Conservation (phyloP, 64 coral and sea anemone species). For the Actinia tenebrosa region DNA sequence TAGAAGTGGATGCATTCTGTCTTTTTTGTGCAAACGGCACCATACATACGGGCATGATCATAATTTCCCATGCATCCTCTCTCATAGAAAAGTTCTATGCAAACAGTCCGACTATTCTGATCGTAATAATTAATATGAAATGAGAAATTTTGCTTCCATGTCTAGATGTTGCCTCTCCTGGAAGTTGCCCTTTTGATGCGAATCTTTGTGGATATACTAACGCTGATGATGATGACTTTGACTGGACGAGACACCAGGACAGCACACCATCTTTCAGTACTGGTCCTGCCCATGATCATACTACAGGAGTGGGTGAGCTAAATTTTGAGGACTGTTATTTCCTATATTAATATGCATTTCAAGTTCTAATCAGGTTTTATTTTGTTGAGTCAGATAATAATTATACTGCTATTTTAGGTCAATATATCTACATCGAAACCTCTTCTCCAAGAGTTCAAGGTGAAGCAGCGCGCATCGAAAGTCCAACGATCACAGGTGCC, state of each 20-base stretch:
- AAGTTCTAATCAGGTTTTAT: too few species aligned
- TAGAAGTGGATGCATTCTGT: too few species aligned
- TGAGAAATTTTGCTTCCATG: too few species aligned
- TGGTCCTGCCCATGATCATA: conserved; percentile 43
- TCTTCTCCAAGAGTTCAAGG: conserved; percentile 18
- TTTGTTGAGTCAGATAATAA: too few species aligned
- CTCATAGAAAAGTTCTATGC: too few species aligned
- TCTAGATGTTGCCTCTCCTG: background rate
- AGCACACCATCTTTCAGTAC: conserved; percentile 22
- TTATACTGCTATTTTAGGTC: background rate
- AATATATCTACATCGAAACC: conserved; percentile 47
- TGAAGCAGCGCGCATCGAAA: conserved; percentile 26
- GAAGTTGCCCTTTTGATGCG: conserved; percentile 1
- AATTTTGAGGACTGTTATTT: too few species aligned
- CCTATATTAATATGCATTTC: too few species aligned
- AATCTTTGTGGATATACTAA: conserved; percentile 26
- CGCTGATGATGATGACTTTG: conserved; percentile 28
- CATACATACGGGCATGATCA: too few species aligned
- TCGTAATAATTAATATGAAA: background rate
- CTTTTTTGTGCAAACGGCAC: too few species aligned
- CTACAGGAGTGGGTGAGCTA: conserved; percentile 23
- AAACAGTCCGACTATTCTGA: too few species aligned
- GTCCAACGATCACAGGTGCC: background rate
- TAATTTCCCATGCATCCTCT: background rate
- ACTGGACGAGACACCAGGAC: conserved; percentile 26